phyloP scores from a whole-genome alignment of 2,797 vertebrate genomes.

The Hydrophis major region DNA sequence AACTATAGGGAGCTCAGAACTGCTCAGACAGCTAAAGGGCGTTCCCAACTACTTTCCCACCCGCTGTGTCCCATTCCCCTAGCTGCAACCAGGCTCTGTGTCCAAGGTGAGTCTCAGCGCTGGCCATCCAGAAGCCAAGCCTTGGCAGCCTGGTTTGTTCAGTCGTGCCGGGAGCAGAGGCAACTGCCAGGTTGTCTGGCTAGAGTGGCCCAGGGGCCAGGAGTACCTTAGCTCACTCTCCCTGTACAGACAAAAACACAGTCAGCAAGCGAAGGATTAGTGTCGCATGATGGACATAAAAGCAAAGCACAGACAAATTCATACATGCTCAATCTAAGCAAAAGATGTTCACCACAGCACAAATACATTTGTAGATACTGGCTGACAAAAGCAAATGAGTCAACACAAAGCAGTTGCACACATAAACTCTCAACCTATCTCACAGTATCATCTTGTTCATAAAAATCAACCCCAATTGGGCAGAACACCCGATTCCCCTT shows the following conservation, averaged over 20 bases:
- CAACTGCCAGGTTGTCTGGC: constrained; percentile 71
- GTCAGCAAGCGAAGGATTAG: constrained; percentile 82
- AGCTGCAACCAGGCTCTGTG: neutral
- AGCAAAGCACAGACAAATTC: constrained; percentile 42
- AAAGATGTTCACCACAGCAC: neutral
- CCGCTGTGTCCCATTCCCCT: neutral
- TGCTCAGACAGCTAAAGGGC: constrained; percentile 28
- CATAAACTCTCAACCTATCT: neutral
- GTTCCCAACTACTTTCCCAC: neutral
- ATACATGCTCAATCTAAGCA: constrained; percentile 29
- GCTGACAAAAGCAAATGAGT: neutral
- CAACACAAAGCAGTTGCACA: neutral
- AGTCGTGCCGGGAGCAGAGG: constrained; percentile 63
- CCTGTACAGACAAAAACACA: constrained; percentile 85
- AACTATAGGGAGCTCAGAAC: constrained; percentile 20
- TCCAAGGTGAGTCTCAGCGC: constrained; percentile 27
- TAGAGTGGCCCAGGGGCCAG: constrained; percentile 71
- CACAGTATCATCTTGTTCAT: neutral
- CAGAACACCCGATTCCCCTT: neutral
- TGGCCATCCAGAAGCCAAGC: constrained; percentile 35
- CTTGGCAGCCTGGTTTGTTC: constrained; percentile 33
- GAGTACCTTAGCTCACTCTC: constrained; percentile 80
- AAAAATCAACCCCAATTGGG: neutral
- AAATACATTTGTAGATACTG: neutral
- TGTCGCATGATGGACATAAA: constrained; percentile 58